Conservation (phyloP, 2,113 vertebrate species). For the Psophia crepitans region DNA sequence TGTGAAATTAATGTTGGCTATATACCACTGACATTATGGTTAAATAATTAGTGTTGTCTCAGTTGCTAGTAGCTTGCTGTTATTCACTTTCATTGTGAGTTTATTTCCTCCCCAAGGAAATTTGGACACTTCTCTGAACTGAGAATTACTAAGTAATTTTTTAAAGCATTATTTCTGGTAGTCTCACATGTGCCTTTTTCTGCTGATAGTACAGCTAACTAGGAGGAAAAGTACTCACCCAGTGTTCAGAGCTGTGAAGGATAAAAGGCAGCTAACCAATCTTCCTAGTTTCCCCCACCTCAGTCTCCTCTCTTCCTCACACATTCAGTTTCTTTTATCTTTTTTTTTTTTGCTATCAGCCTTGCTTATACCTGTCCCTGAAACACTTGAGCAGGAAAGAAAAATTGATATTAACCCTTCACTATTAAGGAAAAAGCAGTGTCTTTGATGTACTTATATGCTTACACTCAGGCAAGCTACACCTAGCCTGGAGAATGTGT, state of each 20-base stretch:
- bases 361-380: neutral
- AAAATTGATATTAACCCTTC: neutral
- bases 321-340: neutral
- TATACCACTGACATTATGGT: neutral
- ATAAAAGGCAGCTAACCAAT: neutral
- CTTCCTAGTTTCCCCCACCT: neutral
- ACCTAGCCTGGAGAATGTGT: neutral
- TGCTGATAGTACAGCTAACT: neutral
- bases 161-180: neutral
- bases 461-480: neutral
- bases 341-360: neutral
- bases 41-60: neutral
- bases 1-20: neutral
- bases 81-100: neutral
- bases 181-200: neutral
- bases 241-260: neutral
- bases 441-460: neutral
- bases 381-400: neutral
- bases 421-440: neutral
- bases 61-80: neutral
- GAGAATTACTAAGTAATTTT: neutral
- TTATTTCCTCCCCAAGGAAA: neutral
- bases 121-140: neutral
- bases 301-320: neutral
- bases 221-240: neutral